phyloP scores from a whole-genome alignment of 2,113 vertebrate genomes.

The Malaclemys terrapin region DNA sequence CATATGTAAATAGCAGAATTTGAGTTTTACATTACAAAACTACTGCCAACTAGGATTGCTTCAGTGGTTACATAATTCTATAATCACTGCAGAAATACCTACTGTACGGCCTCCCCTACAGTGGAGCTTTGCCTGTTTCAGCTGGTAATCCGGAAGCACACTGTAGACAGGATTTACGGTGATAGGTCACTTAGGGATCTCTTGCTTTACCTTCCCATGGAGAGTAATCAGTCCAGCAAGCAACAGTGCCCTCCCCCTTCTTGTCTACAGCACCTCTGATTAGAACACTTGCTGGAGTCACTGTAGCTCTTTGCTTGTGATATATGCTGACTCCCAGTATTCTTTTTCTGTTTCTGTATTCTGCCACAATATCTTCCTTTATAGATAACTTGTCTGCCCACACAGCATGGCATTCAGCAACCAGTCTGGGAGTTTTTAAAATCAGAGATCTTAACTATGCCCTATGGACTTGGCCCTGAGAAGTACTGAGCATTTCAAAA shows the following conservation, averaged over 20 bases:
- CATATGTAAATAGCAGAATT: not conserved
- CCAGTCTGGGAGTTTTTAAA: not conserved
- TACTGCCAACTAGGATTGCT: constrained; percentile 5
- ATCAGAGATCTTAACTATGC: not conserved
- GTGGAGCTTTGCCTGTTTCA: constrained; percentile 59
- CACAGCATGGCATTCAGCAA: not conserved
- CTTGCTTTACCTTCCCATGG: constrained; percentile 37
- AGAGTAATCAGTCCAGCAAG: not conserved
- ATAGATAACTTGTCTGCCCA: not conserved
- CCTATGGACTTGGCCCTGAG: not conserved
- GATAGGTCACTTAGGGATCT: constrained; percentile 40
- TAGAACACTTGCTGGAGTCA: accelerated
- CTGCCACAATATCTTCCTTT: not conserved
- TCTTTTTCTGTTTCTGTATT: too few relatives aligned
- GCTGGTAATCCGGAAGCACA: constrained; percentile 55
- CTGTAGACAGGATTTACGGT: constrained; percentile 43
- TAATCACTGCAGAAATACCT: constrained; percentile 53
- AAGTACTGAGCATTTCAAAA: not conserved
- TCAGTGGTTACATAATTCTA: constrained; percentile 44
- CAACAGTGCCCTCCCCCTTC: not conserved
- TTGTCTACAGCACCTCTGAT: not conserved
- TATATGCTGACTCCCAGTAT: too few relatives aligned
- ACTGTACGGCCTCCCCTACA: constrained; percentile 18
- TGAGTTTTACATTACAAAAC: not conserved
- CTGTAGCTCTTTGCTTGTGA: not conserved